Evolutionary conservation across 2,113 vertebrate genomes (phyloP).

Genomic region (Naja naja): DNA sequence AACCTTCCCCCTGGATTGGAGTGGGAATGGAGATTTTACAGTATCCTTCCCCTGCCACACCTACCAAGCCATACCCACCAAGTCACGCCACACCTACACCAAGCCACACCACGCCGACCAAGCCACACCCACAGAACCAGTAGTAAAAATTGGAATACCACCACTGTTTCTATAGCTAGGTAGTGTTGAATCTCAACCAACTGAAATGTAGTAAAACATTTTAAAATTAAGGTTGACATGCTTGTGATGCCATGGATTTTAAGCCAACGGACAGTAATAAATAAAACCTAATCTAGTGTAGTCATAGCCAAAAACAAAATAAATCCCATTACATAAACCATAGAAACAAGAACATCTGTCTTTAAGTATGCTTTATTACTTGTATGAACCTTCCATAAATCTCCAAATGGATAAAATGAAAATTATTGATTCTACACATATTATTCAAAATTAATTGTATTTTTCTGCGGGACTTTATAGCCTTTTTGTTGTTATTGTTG

Average conservation of each 20-base stretch:
- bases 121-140: too few species aligned
- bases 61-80: too few species aligned
- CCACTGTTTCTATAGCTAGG: background rate
- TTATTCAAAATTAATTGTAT: conserved; percentile 12
- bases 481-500: background rate
- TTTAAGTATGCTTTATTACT: background rate
- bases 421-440: background rate
- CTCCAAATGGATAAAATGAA: background rate
- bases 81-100: too few species aligned
- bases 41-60: too few species aligned
- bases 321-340: conserved; percentile 4
- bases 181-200: background rate
- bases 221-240: background rate
- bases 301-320: conserved; percentile 1
- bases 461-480: conserved; percentile 10
- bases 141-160: too few species aligned
- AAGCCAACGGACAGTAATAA: background rate
- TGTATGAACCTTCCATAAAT: background rate
- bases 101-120: too few species aligned
- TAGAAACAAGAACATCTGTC: background rate
- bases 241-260: background rate
- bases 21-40: too few species aligned
- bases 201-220: background rate
- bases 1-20: too few species aligned
- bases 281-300: background rate